Evolutionary conservation across 2,888 invertebrate species (phyloP), one percentile per base, ranked within the genome.

Genomic region (Andrena marginata): DNA sequence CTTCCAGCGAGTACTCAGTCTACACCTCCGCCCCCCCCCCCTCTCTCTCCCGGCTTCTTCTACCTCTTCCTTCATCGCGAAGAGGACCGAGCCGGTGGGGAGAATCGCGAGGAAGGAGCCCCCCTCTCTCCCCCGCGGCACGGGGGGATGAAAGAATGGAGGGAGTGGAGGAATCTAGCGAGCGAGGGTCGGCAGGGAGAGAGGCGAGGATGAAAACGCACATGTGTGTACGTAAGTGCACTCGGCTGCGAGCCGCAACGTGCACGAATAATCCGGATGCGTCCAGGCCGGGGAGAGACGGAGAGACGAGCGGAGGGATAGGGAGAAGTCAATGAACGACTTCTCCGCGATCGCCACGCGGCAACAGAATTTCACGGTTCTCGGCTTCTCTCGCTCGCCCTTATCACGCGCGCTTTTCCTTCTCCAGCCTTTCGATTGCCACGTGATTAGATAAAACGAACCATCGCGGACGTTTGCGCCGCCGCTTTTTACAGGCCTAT

Each of bases 211-310:
- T 62, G 70, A 54, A 71, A 71, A 73, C 67, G 78, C 81, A 77
- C 77, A 63, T 75, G 79, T 76, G 75, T 86, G 77, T 68, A 62
- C 77, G 73, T 78, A 62, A 77, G 80, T 75, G 75, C 75, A 71
- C 80, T 80, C 84, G 69, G 65, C 65, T 60, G 80, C 77, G 79
- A 65, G 77, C 63, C 71, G 77, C 77, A 79, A 82, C 78, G 80
- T 77, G 84, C 80, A 82, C 85, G 87, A 87, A 86, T 86, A 84
- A 87, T 85, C 78, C 87, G 84, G 84, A 85, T 87, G 82, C 84
- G 80, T 72, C 69, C 80, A 56, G 56, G 26, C 49, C 60, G 6
- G 64, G 60, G 59, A 23, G 64, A 35, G 60, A 67, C 49, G 20
- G 35, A 64, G 26, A 20, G 20, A 16, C 56, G 51, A 59, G 69